phyloP scores from a whole-genome alignment of 2,113 vertebrate genomes.

The Microtus richardsoni region DNA sequence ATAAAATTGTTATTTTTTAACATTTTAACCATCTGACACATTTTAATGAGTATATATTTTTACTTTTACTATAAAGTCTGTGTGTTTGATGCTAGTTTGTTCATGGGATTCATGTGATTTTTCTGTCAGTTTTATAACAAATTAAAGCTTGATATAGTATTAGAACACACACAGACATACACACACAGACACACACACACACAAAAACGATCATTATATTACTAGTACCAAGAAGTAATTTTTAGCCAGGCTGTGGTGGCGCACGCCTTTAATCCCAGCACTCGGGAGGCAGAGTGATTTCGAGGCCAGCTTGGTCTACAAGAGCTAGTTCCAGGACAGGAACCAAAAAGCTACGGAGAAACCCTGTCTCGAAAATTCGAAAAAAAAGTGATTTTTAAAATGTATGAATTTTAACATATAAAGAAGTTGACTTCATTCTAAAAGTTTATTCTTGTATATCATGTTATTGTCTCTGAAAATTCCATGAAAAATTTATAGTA shows the following conservation, averaged over 20 bases:
- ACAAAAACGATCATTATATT: background rate
- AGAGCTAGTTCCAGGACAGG: too few relatives aligned
- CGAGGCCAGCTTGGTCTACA: too few relatives aligned
- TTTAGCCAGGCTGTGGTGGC: background rate
- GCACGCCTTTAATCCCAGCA: too few relatives aligned
- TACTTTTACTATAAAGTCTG: background rate
- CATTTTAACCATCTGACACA: background rate
- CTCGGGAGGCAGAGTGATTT: too few relatives aligned
- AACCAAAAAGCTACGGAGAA: too few relatives aligned
- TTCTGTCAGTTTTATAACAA: background rate
- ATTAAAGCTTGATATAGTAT: background rate
- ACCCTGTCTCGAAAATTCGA: too few relatives aligned
- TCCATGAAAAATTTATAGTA: constrained; percentile 62
- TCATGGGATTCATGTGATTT: background rate
- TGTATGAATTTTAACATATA: constrained; percentile 27
- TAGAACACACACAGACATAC: too few relatives aligned
- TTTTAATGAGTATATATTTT: background rate
- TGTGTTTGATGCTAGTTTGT: background rate
- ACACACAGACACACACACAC: background rate
- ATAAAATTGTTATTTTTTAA: background rate
- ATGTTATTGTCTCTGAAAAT: constrained; percentile 59
- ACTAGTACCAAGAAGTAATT: background rate
- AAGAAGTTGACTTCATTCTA: constrained; percentile 48
- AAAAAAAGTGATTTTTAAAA: constrained; percentile 19
- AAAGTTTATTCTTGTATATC: constrained; percentile 24